Percentiles rank a stretch among this genome's conserved stretches.
phyloP scores from a whole-genome alignment of 2,888 invertebrate genomes.

The Endomychus coccineus region DNA sequence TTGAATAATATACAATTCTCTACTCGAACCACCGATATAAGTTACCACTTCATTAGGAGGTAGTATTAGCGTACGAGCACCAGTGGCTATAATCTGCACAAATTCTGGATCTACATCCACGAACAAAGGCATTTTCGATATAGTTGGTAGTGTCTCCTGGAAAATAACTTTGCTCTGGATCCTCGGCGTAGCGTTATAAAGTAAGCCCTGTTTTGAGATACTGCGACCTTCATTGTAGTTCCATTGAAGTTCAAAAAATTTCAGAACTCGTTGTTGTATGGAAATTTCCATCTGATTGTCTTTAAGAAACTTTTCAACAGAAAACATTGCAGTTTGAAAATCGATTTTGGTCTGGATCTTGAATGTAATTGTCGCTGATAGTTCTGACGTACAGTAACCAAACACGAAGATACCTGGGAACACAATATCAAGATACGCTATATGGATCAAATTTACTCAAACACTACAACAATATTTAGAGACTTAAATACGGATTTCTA shows the following conservation, averaged over 20 bases:
- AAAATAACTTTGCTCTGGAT: conserved; percentile 33
- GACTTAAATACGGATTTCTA: no score
- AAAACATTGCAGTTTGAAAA: conserved; percentile 47
- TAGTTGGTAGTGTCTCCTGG: conserved; percentile 38
- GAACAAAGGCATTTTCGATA: conserved; percentile 43
- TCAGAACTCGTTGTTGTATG: conserved; percentile 46
- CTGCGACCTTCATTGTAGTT: conserved; percentile 45
- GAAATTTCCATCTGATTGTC: conserved; percentile 47
- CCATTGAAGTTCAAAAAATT: conserved; percentile 50
- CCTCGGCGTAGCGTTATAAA: conserved; percentile 11
- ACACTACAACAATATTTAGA: no score
- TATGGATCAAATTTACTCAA: no score
- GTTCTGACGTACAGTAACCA: conserved; percentile 49
- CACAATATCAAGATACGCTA: no score
- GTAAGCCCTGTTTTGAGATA: conserved; percentile 9
- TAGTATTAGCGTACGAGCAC: conserved; percentile 12
- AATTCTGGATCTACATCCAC: conserved; percentile 34
- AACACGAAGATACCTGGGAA: conserved; percentile 46
- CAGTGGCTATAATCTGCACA: conserved; percentile 42
- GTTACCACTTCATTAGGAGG: conserved; percentile 50
- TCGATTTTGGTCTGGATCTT: conserved; percentile 47
- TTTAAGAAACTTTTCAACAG: conserved; percentile 47
- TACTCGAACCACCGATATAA: conserved; percentile 47
- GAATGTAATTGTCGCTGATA: conserved; percentile 47
- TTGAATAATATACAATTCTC: conserved; percentile 49